Percentiles rank a stretch among this genome's conserved stretches.
phyloP scores from a whole-genome alignment of 2,888 invertebrate species.

The Phrixothrix hirtus region DNA sequence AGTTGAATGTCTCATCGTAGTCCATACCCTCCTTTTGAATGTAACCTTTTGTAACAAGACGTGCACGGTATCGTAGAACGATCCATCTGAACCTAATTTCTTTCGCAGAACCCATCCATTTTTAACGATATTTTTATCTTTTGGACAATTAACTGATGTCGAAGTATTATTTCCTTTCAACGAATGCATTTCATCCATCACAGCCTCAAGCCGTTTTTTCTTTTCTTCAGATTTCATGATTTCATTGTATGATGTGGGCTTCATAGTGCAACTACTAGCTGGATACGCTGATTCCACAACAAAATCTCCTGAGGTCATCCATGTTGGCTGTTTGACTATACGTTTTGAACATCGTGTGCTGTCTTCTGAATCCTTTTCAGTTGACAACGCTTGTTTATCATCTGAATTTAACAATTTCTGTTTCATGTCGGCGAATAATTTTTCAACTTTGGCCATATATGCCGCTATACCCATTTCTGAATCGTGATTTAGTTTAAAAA shows the following conservation, averaged over 20 bases:
- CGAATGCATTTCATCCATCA: not conserved
- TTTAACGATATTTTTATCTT: not conserved
- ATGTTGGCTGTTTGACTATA: too few relatives aligned
- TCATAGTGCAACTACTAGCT: not conserved
- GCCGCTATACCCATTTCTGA: not conserved
- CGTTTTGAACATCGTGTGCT: too few relatives aligned
- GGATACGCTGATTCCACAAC: too few relatives aligned
- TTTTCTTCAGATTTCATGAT: not conserved
- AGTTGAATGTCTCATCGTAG: not conserved
- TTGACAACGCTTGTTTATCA: too few relatives aligned
- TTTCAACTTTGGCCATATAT: too few relatives aligned
- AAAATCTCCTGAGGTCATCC: too few relatives aligned
- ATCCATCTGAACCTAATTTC: not conserved
- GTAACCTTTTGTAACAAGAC: not conserved
- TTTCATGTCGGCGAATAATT: too few relatives aligned
- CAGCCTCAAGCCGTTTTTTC: not conserved
- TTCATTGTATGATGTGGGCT: not conserved
- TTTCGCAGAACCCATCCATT: not conserved
- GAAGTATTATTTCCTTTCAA: not conserved
- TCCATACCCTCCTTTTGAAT: not conserved
- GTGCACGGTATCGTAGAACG: not conserved
- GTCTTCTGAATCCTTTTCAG: too few relatives aligned
- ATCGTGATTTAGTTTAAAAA: not conserved
- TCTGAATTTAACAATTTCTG: too few relatives aligned
- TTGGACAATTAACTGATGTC: not conserved